A percentile compares a stretch with the other conserved stretches of the same genome.
These are phyloP conservation scores for Archaeoteleia sp. DNA, from an alignment of 2,888 invertebrate genomes.

Conservation along the genomic window DNA sequence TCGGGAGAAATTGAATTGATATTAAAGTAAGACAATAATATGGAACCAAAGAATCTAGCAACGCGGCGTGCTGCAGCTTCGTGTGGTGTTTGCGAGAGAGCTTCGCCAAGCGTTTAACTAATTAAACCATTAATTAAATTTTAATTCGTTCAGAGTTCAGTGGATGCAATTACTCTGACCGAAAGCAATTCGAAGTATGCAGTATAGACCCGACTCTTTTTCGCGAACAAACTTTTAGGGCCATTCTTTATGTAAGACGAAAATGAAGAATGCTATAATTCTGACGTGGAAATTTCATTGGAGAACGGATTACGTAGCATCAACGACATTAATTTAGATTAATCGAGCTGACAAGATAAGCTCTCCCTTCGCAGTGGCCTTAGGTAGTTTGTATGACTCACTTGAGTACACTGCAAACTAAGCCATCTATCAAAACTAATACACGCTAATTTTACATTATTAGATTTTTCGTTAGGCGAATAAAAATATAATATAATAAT, in stretches of 20 bases:
- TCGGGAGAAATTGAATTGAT: too few relatives aligned
- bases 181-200: constrained; percentile 8
- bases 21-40: too few relatives aligned
- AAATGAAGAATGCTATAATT: constrained; percentile 18
- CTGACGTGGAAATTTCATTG: constrained; percentile 30
- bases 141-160: constrained; percentile 13
- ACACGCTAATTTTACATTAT: constrained; percentile 2
- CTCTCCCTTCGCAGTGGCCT: constrained; percentile 24
- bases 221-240: neutral
- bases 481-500: too few relatives aligned
- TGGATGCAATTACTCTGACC: constrained; percentile 14
- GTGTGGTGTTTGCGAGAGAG: neutral
- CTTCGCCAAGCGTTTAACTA: constrained; percentile 8
- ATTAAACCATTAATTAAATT: constrained; percentile 28
- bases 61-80: neutral
- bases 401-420: constrained; percentile 30
- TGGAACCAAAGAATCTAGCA: constrained; percentile 1
- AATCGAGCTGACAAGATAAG: constrained; percentile 44
- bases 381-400: constrained; percentile 26
- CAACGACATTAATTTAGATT: constrained; percentile 48
- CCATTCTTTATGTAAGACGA: constrained; percentile 9
- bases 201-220: constrained; percentile 6
- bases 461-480: too few relatives aligned
- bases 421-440: constrained; percentile 29
- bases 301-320: constrained; percentile 22